Evolutionary conservation across 2,888 invertebrate species (phyloP).

Genomic region (Anthophora plumipes): DNA sequence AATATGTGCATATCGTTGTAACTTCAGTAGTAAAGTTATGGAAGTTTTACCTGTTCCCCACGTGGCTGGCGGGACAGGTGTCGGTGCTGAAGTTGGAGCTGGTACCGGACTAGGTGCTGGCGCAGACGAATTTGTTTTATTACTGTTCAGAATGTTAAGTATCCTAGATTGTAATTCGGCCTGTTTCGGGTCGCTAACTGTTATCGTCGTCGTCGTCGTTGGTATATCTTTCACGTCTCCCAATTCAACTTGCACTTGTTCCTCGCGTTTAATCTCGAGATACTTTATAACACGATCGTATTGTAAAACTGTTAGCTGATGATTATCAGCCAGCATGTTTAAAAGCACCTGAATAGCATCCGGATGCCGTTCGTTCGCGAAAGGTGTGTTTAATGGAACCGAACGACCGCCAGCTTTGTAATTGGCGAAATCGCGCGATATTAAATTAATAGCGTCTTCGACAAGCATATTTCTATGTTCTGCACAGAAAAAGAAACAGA

Average conservation of each 20-base stretch:
- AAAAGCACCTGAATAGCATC: constrained; percentile 85
- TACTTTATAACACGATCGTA: constrained; percentile 92
- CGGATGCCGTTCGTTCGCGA: constrained; percentile 84
- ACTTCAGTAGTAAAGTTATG: not conserved
- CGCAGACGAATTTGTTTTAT: constrained; percentile 80
- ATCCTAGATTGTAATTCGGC: constrained; percentile 92
- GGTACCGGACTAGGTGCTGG: constrained; percentile 80
- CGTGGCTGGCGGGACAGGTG: constrained; percentile 73
- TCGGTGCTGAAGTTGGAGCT: constrained; percentile 81
- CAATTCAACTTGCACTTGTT: constrained; percentile 91
- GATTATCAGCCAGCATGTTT: constrained; percentile 93
- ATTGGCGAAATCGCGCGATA: constrained; percentile 89
- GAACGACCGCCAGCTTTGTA: constrained; percentile 87
- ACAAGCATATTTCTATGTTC: constrained; percentile 98
- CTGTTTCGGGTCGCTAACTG: constrained; percentile 86
- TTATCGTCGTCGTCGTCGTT: constrained; percentile 83
- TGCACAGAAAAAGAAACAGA: constrained; percentile 80
- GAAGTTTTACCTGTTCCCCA: constrained; percentile 80
- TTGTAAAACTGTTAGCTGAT: constrained; percentile 90
- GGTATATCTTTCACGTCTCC: constrained; percentile 87
- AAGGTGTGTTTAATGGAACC: constrained; percentile 86
- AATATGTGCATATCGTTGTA: constrained; percentile 6
- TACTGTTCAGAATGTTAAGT: constrained; percentile 90
- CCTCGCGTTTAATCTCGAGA: constrained; percentile 90
- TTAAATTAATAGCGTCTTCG: constrained; percentile 93